Percentiles rank a stretch among this genome's conserved stretches.
These are phyloP conservation scores for Probosciger aterrimus DNA, from an alignment of 2,113 vertebrate species.

Conservation along the genomic window DNA sequence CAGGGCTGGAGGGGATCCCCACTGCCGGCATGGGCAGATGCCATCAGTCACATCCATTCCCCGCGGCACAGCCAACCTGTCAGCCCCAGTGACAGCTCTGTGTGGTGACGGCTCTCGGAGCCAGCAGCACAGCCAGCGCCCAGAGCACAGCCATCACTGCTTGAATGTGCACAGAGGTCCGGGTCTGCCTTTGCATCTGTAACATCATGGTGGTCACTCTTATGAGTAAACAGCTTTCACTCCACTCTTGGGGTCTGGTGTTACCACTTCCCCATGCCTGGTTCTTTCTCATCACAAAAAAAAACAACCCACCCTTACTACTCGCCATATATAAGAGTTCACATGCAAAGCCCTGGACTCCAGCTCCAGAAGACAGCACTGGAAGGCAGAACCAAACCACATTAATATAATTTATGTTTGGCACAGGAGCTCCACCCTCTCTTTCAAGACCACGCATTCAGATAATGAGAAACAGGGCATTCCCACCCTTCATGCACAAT, in stretches of 20 bases:
- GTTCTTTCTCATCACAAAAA: not conserved
- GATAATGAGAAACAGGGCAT: conserved; percentile 47
- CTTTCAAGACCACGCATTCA: not conserved
- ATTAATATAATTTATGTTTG: not conserved
- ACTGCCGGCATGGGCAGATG: not conserved
- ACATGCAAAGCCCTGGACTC: not conserved
- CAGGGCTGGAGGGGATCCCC: not conserved
- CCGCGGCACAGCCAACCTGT: not conserved
- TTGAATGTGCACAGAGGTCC: not conserved
- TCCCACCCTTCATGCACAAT: not conserved
- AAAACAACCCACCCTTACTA: not conserved
- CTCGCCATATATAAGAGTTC: not conserved
- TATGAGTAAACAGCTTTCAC: not conserved
- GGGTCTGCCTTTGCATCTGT: not conserved
- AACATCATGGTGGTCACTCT: rapidly evolving
- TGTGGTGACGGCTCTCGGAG: not conserved
- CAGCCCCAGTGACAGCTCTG: not conserved
- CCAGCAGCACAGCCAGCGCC: not conserved
- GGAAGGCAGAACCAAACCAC: not conserved
- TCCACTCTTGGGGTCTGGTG: not conserved
- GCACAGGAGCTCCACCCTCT: not conserved
- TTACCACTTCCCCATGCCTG: not conserved
- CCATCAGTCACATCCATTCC: not conserved
- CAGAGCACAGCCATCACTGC: not conserved
- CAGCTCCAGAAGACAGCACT: not conserved